Percentiles rank a stretch among this genome's conserved stretches.
Evolutionary conservation across 2,113 vertebrate genomes (phyloP).

Genomic region (Ascaphus truei): DNA sequence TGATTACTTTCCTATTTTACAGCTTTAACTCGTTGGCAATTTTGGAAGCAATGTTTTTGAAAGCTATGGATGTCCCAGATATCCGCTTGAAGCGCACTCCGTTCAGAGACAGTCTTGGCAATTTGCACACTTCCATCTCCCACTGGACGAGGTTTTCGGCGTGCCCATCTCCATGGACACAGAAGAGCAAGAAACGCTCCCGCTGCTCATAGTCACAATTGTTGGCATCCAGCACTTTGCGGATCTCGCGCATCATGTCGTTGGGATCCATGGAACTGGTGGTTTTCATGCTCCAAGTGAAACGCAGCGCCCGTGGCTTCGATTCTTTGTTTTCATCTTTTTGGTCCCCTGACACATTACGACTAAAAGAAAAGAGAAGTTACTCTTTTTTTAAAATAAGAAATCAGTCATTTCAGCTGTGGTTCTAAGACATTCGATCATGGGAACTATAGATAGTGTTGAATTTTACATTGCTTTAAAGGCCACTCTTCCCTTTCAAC

Average conservation of each 20-base stretch:
- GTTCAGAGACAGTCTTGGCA: conserved; percentile 96
- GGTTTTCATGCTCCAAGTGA: conserved; percentile 99
- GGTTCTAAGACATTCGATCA: neutral
- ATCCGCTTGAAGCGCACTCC: conserved; percentile 97
- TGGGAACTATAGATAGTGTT: too few relatives aligned
- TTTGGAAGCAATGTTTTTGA: conserved; percentile 99
- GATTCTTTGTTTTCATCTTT: conserved; percentile 92
- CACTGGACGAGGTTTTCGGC: conserved; percentile 93
- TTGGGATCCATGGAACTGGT: conserved; percentile 95
- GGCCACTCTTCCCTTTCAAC: too few relatives aligned
- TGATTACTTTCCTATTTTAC: conserved; percentile 80
- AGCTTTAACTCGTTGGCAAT: conserved; percentile 98
- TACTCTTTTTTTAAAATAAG: conserved; percentile 9
- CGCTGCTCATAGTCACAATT: conserved; percentile 96
- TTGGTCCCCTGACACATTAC: conserved; percentile 93
- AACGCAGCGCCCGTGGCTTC: conserved; percentile 92
- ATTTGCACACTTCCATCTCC: conserved; percentile 99
- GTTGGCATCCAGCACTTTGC: conserved; percentile 94
- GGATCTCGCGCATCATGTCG: conserved; percentile 96
- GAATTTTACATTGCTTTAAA: too few relatives aligned
- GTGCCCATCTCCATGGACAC: conserved; percentile 87
- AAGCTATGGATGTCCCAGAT: conserved; percentile 97
- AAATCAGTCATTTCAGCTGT: neutral
- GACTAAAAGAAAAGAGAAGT: conserved; percentile 69
- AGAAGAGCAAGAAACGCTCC: conserved; percentile 94